These are phyloP conservation scores for Leucoraja erinaceus DNA, from an alignment of 2,113 vertebrate genomes.

Conservation along the genomic window DNA sequence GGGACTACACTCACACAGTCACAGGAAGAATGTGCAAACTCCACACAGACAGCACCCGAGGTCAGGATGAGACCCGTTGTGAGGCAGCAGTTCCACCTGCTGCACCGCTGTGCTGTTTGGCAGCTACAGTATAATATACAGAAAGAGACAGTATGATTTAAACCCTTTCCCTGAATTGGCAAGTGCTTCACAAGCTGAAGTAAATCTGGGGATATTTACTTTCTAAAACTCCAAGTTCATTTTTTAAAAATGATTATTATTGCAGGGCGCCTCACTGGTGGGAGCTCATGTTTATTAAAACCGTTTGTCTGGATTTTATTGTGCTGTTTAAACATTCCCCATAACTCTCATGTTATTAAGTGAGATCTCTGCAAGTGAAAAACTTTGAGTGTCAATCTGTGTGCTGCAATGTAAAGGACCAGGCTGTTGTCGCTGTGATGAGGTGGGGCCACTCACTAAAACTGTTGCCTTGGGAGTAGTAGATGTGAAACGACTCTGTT, in stretches of 20 bases:
- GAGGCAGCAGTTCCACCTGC: too few species aligned
- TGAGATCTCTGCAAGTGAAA: neutral
- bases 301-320: constrained; percentile 20
- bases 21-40: too few species aligned
- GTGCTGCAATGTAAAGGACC: neutral
- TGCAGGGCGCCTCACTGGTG: neutral
- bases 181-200: neutral
- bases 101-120: too few species aligned
- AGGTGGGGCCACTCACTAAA: neutral
- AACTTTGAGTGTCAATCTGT: neutral
- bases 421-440: neutral
- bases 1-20: too few species aligned
- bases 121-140: too few species aligned
- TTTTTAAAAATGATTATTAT: neutral
- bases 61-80: too few species aligned
- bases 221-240: neutral
- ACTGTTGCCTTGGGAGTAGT: neutral
- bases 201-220: neutral
- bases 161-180: neutral
- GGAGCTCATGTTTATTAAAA: neutral
- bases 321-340: neutral
- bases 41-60: too few species aligned
- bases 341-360: neutral
- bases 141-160: too few species aligned
- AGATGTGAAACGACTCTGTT: neutral